These are phyloP conservation scores for Helobdella robusta DNA, from an alignment of 2,888 invertebrate genomes.

Conservation along the genomic window DNA sequence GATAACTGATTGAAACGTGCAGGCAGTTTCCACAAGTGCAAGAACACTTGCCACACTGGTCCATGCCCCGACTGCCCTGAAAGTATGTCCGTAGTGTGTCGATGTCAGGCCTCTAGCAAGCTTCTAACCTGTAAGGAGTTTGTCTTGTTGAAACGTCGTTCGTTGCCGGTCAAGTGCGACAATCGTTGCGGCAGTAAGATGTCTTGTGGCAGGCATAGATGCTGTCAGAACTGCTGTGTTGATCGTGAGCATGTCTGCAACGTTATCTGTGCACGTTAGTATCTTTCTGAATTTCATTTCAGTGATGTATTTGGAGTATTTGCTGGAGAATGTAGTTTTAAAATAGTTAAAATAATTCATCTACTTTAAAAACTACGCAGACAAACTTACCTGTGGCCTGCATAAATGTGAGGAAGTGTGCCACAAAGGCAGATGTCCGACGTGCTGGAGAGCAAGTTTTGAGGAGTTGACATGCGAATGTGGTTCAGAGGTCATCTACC, in stretches of 20 bases:
- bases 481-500: conserved; percentile 72
- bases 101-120: conserved; percentile 55
- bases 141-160: conserved; percentile 31
- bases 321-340: too few species aligned
- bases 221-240: conserved; percentile 73
- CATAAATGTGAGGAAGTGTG: conserved; percentile 80
- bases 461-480: conserved; percentile 85
- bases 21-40: conserved; percentile 59
- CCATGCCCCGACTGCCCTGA: conserved; percentile 63
- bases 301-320: neutral
- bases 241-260: conserved; percentile 74
- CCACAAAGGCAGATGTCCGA: conserved; percentile 64
- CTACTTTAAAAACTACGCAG: too few species aligned
- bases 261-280: conserved; percentile 52
- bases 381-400: conserved; percentile 71
- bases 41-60: conserved; percentile 67
- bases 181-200: conserved; percentile 71
- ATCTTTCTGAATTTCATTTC: neutral
- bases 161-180: conserved; percentile 58
- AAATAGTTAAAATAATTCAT: neutral
- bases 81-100: conserved; percentile 39
- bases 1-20: too few species aligned
- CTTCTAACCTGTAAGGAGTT: conserved; percentile 43
- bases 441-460: conserved; percentile 72
- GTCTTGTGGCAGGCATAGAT: conserved; percentile 57